Percentiles rank a stretch among this genome's conserved stretches.
Evolutionary conservation across 2,113 vertebrate species (phyloP).

Genomic region (Xerus inauris): DNA sequence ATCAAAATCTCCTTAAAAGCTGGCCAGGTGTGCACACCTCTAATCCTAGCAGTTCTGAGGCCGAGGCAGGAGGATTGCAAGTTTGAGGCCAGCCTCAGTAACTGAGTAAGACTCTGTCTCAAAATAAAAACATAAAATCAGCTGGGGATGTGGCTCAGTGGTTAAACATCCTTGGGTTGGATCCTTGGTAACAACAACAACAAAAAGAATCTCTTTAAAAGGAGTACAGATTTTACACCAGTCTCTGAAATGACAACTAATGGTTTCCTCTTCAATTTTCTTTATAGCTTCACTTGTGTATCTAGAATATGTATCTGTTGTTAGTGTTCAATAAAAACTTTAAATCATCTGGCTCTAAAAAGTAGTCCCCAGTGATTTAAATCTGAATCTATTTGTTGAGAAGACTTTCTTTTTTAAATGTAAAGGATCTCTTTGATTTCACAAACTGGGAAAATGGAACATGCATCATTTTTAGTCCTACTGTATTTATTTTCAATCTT

Average conservation of each 20-base stretch:
- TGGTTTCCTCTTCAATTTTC: background rate
- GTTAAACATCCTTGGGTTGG: too few relatives aligned
- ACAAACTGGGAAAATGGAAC: background rate
- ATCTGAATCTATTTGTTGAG: too few relatives aligned
- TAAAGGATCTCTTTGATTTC: background rate
- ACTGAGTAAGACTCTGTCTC: too few relatives aligned
- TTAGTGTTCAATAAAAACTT: background rate
- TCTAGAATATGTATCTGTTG: background rate
- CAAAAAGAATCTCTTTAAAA: background rate
- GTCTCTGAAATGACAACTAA: background rate
- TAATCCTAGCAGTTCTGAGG: too few relatives aligned
- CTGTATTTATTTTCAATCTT: background rate
- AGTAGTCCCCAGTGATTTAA: background rate
- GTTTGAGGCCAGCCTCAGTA: too few relatives aligned
- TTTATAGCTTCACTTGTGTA: background rate
- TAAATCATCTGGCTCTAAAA: background rate
- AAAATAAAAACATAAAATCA: too few relatives aligned
- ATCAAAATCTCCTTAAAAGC: background rate
- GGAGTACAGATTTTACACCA: background rate
- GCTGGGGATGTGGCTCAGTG: too few relatives aligned
- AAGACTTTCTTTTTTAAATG: too few relatives aligned
- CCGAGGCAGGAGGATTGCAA: too few relatives aligned
- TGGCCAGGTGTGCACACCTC: too few relatives aligned
- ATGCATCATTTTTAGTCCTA: background rate
- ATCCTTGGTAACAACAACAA: too few relatives aligned